Evolutionary conservation across 1,140 invertebrate genomes (phyloP), one percentile per base, ranked within the genome.

Genomic region (Mycetomoellerius zeteki): DNA sequence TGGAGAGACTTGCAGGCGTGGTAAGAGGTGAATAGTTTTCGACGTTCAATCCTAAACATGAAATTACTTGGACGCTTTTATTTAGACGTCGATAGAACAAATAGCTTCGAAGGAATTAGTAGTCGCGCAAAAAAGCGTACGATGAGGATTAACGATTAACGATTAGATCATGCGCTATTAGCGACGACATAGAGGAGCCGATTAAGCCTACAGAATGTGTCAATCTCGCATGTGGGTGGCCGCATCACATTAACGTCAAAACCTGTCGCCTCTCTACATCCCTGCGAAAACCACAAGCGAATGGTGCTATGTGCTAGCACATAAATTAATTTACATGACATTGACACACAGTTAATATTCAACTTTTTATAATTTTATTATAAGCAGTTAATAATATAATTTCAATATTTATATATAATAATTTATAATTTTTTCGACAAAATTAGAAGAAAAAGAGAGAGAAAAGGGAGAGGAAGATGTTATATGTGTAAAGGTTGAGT

Each of bases 61-160:
- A 82, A 88, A 90, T 90, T 90, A 78, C 76, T 78, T 67, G 76
- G 85, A 58, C 71, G 69, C 8, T 30, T 67, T 21, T 90, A 75
- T 90, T 90, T 89, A 76, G 65, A 77, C 73, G 21, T 24, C 62
- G 24, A 47, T 2, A 27, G 73, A 85, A 87, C 73, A 87, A 89
- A 89, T 89, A 72, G 47, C 80, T 85, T n/a, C 33, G 33, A 62
- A 10, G 12, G 52, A 21, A 81, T 60, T 65, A 76, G 58, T 54
- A 65, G 62, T 37, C 21, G 21, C 7, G 27, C 60, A 72, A 73
- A 37, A 16, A 81, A 82, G 47, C 37, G 50, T 24, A 33, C 27
- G 19, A 47, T 62, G 50, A 43, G 24, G 72, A 73, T 88, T 54
- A 64, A n/a, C 50, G 72, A 73, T 88, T 54, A 64, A n/a, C 50